Base-by-base conservation (phyloP, 2,888 invertebrate genomes). In the Limnephilus rhombicus region DNA sequence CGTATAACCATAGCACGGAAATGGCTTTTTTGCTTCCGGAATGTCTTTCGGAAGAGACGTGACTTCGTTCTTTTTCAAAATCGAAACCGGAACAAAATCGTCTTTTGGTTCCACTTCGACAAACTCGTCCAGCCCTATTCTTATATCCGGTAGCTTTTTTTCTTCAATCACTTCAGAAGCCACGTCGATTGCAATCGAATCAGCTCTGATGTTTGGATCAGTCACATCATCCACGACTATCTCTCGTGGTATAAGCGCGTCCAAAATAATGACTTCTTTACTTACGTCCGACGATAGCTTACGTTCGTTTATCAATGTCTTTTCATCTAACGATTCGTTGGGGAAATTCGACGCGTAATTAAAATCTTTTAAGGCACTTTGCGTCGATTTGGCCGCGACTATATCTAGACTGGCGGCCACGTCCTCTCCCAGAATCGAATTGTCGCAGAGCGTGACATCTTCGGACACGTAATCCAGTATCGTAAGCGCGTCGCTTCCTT, bases 21-120 rank as follows among this genome's bases (percentile, higher is more conserved):
- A 92, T 0, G 91, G 81, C 31, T 89, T 92, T 15, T 53, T 94
- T 4, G 91, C 81, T 89, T 95, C 95, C 0, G 96, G 96, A 92
- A 96, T 96, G 90, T 96, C 96, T 31, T 96, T 94, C 0, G 96
- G 96, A 0, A 95, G 95, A 0, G 96, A 95, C 13, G 89, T 82
- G 13, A 85, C 83, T 18, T 41, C 83, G 2, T 24, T 34, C 81
- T 91, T 92, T 41, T 93, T 93, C 80, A 93, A 89, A 87, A 93
- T 93, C 18, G 93, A 93, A 53, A 92, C 68, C 1, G 93, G 93
- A 88, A 91, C 81, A 37, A 92, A 92, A 29, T 89, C 89, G n/a
- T 81, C 45, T 2, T 85, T 80, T 29, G 31, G 68, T 80, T 80
- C 81, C 24, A 80, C 2, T 7, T 49, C 49, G 9, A 15, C 29